Evolutionary conservation across 2,888 invertebrate species (phyloP), one percentile per base, ranked within the genome.

Genomic region (Melanostoma scalare): DNA sequence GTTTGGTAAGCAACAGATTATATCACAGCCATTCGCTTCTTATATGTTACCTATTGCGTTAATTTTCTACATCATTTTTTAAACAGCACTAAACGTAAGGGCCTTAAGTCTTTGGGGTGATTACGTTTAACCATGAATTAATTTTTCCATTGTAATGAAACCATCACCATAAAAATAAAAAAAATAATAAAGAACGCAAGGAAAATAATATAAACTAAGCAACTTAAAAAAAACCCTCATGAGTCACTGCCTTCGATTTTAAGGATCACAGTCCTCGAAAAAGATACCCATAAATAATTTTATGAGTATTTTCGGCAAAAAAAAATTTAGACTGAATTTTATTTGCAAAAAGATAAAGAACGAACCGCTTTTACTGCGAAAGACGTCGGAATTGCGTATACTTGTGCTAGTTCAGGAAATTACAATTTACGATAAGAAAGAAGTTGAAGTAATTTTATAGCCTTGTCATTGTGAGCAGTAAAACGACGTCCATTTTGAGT

Each of bases 201-300:
- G 10, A 6, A 46, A 9, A 42, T n/a, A 42, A 3, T n/a, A 42
- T 6, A 0, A 9, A 42, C 42, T 0, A 42, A 8, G 3, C 8
- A 3, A 9, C 42, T n/a, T 3, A 10, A 38, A 8, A 55, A 38
- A 38, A 38, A 38, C 1, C 35, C 35, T 1, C 38, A 38, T 55
- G 55, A 55, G 20, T 55, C 36, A 55, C 20, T 55, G 20, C 38
- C 38, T 20, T 38, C 36, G 53, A 55, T 55, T 55, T 38, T 36
- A 55, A 55, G 38, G 20, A 55, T 20, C 55, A 55, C 55, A 55
- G 38, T 20, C 36, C 20, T 38, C 38, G 38, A 55, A 55, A 38
- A 20, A 55, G 38, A 55, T 4, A 6, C 8, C 20, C 38, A 38
- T 55, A 55, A 55, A 55, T 55, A 8, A 55, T 55, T 55, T 55